phyloP scores from a whole-genome alignment of 2,797 vertebrate genomes.

The Peromyscus aztecus region DNA sequence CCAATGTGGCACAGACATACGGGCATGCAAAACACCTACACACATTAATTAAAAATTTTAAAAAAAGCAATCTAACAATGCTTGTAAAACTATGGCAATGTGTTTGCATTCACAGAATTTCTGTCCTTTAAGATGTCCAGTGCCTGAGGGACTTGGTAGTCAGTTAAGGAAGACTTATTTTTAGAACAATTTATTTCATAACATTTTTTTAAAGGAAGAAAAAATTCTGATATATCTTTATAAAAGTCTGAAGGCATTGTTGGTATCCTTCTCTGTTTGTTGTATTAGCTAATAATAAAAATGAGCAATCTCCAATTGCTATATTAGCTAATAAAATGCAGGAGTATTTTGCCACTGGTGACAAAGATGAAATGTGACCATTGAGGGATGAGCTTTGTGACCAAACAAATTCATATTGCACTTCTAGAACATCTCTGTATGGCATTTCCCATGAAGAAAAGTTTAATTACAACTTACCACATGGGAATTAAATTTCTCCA shows the following conservation, averaged over 20 bases:
- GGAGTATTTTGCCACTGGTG: conserved; percentile 21
- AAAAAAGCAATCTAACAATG: conserved; percentile 22
- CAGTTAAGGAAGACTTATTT: conserved; percentile 25
- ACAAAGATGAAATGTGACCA: neutral
- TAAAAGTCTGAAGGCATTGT: conserved; percentile 43
- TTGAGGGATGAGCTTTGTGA: neutral
- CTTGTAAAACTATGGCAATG: neutral
- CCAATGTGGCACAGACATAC: neutral
- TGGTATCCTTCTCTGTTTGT: neutral
- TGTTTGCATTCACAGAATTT: neutral
- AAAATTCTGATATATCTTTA: neutral
- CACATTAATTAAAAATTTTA: neutral
- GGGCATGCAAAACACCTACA: neutral
- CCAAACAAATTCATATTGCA: neutral
- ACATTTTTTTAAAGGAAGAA: neutral
- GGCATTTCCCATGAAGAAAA: conserved; percentile 40
- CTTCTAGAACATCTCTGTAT: neutral
- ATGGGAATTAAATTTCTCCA: conserved; percentile 99
- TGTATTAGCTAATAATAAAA: neutral
- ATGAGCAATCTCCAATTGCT: neutral
- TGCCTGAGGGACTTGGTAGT: neutral
- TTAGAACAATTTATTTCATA: conserved; percentile 47
- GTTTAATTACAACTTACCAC: conserved; percentile 91
- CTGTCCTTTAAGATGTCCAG: conserved; percentile 5
- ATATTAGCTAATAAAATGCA: neutral